Evolutionary conservation across 2,888 invertebrate genomes (phyloP).

Genomic region (Epinotia bilunana): DNA sequence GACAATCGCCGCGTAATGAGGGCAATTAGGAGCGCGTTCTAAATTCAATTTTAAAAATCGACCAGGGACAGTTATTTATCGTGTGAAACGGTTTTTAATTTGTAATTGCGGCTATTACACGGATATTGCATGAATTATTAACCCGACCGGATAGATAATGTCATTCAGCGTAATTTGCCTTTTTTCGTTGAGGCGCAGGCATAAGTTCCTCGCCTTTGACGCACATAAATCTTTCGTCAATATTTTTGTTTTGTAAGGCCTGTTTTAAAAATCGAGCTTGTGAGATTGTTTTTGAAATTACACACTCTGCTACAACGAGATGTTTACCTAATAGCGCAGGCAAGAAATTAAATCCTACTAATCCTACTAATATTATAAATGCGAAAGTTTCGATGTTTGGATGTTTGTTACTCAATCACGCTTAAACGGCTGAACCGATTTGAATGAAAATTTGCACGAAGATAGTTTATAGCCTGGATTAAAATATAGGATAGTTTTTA

Average conservation of each 20-base stretch:
- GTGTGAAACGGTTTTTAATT: constrained; percentile 45
- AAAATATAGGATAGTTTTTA: too few species aligned
- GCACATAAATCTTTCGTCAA: constrained; percentile 20
- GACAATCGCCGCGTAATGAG: constrained; percentile 42
- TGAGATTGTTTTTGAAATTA: background rate
- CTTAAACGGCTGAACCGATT: too few species aligned
- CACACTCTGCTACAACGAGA: background rate
- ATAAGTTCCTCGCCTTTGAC: constrained; percentile 20
- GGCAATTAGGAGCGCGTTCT: constrained; percentile 38
- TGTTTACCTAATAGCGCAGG: background rate
- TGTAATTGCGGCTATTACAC: constrained; percentile 42
- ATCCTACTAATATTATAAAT: too few species aligned
- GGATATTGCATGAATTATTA: constrained; percentile 43
- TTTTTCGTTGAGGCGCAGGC: constrained; percentile 11
- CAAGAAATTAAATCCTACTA: background rate
- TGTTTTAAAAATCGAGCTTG: background rate
- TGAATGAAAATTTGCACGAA: too few species aligned
- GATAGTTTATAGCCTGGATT: too few species aligned
- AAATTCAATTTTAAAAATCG: constrained; percentile 41
- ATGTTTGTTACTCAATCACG: too few species aligned
- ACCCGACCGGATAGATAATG: constrained; percentile 39
- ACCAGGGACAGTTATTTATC: constrained; percentile 36
- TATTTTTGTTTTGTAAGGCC: constrained; percentile 13
- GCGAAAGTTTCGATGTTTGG: too few species aligned
- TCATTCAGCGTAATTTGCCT: constrained; percentile 35